Evolutionary conservation across 2,113 vertebrate species (phyloP), one percentile per base, ranked within the genome.

Genomic region (Pollimyrus isidori): DNA sequence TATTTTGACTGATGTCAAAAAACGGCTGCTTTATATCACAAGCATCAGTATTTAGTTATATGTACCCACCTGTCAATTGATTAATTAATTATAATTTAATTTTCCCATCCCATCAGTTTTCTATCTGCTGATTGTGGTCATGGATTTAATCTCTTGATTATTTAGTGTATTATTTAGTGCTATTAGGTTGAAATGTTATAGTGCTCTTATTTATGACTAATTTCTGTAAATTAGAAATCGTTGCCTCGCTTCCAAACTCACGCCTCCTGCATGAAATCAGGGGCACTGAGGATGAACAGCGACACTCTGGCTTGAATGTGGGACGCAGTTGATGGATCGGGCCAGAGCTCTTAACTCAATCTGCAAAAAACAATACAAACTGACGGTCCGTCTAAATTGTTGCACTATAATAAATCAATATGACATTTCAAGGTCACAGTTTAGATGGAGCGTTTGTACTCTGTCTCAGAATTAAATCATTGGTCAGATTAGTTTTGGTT

Each of bases 361-460:
- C 76, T 62, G 30, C 82, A 48, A 53, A 88, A 73, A 49, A 69
- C 58, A 50, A 50, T 26, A 17, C 11, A 35, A 7, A 30, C 88
- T 45, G 52, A 39, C 48, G n/a, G 82, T 89, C 58, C 30, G 46
- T 35, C 35, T 53, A 89, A 89, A 58, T 49, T n/a, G 52, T 85
- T 84, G 52, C 80, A 83, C 76, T 85, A 23, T 83, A 26, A 83
- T 82, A 56, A 89, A 89, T 89, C 73, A 56, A 82, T 52, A 53
- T 53, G 88, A 89, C 73, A 42, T 84, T 89, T 62, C 88, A 89
- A 89, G 80, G 88, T 26, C 76, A 83, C 53, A 48, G 39, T 89
- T 62, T 62, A 39, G 82, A 83, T 58, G 35, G 30, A 62, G 80
- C 30, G 19, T 89, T 23, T 17, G 30, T 53, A 53, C 39, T 50